Evolutionary conservation across 1,140 invertebrate species (phyloP), one percentile per base, ranked within the genome.

Genomic region (Drosophila arawakana): DNA sequence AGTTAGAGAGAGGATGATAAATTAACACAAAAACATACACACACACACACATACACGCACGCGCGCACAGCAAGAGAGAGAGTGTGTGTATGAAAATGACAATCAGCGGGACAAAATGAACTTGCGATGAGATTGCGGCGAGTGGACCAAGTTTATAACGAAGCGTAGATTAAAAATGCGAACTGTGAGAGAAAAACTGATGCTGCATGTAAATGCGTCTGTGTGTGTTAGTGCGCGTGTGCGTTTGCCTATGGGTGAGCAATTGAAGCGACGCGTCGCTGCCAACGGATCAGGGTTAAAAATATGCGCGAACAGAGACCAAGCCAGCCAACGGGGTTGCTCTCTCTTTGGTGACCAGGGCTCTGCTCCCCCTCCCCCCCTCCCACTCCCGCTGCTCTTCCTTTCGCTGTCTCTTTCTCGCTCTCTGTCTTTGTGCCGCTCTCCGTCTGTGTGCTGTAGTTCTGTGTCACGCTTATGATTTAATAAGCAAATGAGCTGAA

Each of bases 401-500:
- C 49, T 15, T 49, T 61, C 9, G 3, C 39, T 43, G 3, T 58
- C 30, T 41, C 39, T 44, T n/a, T 25, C 13, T 55, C 9, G 8
- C 9, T 41, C 25, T 44, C 10, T 44, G 1, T 55, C 39, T 43
- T 13, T 61, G 5, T 67, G 46, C 46, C 43, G 15, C 47, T 57
- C 62, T 3, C 25, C 25, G 25, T 2, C 6, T 66, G 43, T 35
- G 47, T 13, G 21, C 46, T 52, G 47, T 41, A 30, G 66, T 60
- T 74, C 61, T 60, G 54, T 88, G 83, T 80, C 84, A 78, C 78
- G 69, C 85, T 84, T 89, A 84, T 84, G 84, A 89, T 84, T 89
- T 89, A 89, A 89, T 89, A 89, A 89, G 84, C 84, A 89, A 89
- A 89, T 89, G 78, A 89, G 78, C 84, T 89, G 80, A 79, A 75